Base-by-base conservation (phyloP, 2,113 vertebrate genomes). In the Athene cunicularia region DNA sequence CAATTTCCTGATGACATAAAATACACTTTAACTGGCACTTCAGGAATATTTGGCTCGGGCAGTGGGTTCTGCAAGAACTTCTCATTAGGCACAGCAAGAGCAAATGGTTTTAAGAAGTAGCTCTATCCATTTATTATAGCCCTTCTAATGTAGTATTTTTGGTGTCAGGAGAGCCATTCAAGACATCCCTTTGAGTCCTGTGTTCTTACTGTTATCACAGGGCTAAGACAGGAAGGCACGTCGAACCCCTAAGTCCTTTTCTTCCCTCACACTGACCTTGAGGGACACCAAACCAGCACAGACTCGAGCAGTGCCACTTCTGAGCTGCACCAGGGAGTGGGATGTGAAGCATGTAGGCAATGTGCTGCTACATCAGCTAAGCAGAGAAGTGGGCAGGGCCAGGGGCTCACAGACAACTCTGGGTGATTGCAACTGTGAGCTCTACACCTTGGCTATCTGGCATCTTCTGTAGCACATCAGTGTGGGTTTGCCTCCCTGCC, bases 401-500 rank as follows among this genome's bases (percentile, higher is more conserved):
- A 45, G 66, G 63, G 37, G 11, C 9, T 59, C 22, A 35, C 11
- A 24, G n/a, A 47, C 26, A 86, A 32, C 5, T 7, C 49, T 60
- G 21, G 22, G 27, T 2, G 1, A 13, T 9, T 49, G 30, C 13
- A 50, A 14, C 8, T 33, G 14, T 27, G 18, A 55, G 56, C 43
- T 33, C 45, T 39, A 45, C 12, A 19, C 41, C 20, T 75, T 4
- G 2, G 6, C 5, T 7, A 30, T 59, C 18, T 33, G 33, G 15
- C 14, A 30, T 24, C n/a, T 75, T 10, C 53, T 67, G 19, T 12
- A 52, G 43, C 9, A 17, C 24, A 9, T 28, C 0, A 0, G 4
- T 7, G 14, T n/a, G 32, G 9, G 14, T 45, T 86, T 84, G 16
- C 32, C 12, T 32, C 32, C 20, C 15, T 5, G 2, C 23, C 15